Base-by-base conservation (phyloP, 1,140 invertebrate genomes). In the Calliopsis andreniformis region DNA sequence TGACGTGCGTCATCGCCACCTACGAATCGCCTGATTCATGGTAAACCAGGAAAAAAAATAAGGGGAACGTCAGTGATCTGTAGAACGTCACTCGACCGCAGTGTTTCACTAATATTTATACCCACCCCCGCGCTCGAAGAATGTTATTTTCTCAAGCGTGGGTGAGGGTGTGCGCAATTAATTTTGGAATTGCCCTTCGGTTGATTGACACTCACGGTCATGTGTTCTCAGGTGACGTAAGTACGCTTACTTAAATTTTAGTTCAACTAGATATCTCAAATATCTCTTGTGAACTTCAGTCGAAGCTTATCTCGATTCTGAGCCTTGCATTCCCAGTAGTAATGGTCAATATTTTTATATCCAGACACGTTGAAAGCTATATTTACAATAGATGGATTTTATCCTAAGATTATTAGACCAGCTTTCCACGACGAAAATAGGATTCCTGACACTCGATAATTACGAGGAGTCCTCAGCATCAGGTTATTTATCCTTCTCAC, bases 401-500 rank as follows among this genome's bases (percentile, higher is more conserved):
- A n/a, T n/a, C n/a, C n/a, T n/a, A n/a, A n/a, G n/a, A n/a, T n/a
- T n/a, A n/a, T n/a, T n/a, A n/a, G n/a, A n/a, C 35, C 35, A 39
- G 35, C 35, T 39, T 39, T 39, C 35, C 35, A 39, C 35, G 35
- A 10, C 35, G 10, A 10, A 47, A n/a, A 28, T 20, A 12, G 10
- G 25, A 28, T 3, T 53, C 12, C 10, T 10, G 1, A 7, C n/a
- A 39, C 2, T 1, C 53, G 53, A 14, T 32, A 10, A 39, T 10
- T 16, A 5, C 32, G 14, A 20, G 18, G 8, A 0, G 14, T 18
- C 0, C 23, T 47, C 25, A 39, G 10, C 18, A 16, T 20, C 30
- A n/a, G 8, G 2, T 35, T 81, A 72, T 82, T 82, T 82, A 78
- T 80, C 73, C 39, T 82, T 82, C 80, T 82, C 80, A 82, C 80